These are phyloP conservation scores for Naja naja DNA, from an alignment of 2,113 vertebrate species.

Conservation along the genomic window DNA sequence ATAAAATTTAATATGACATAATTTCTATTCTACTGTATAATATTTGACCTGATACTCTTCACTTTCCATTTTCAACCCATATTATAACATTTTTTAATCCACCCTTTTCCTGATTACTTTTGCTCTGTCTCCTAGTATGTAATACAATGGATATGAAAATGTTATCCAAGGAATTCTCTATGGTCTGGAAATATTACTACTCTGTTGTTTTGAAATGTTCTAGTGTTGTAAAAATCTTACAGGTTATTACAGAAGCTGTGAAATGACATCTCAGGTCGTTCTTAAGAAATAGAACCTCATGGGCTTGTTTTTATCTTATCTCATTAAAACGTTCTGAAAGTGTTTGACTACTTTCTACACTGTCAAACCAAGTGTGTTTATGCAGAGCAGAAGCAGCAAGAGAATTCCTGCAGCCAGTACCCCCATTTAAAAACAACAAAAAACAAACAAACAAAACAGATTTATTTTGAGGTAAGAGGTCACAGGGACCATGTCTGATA, in stretches of 20 bases:
- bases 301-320: conserved; percentile 39
- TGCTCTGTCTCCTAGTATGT: not conserved
- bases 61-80: not conserved
- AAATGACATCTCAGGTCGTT: conserved; percentile 2
- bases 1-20: not conserved
- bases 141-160: not conserved
- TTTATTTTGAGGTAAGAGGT: not conserved
- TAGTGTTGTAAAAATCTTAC: not conserved
- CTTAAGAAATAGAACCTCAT: conserved; percentile 27
- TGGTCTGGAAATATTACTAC: conserved; percentile 9
- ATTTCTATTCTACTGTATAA: not conserved
- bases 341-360: conserved; percentile 25
- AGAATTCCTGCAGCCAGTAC: not conserved
- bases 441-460: too few species aligned
- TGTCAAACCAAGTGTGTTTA: conserved; percentile 47
- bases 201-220: not conserved
- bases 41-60: not conserved
- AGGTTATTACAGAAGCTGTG: not conserved
- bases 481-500: not conserved
- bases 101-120: not conserved
- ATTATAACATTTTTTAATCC: not conserved
- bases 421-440: not conserved
- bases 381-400: not conserved
- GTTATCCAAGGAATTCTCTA: not conserved
- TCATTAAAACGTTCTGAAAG: conserved; percentile 41